Conservation (phyloP, 2,113 vertebrate species). For the Eleginops maclovinus region DNA sequence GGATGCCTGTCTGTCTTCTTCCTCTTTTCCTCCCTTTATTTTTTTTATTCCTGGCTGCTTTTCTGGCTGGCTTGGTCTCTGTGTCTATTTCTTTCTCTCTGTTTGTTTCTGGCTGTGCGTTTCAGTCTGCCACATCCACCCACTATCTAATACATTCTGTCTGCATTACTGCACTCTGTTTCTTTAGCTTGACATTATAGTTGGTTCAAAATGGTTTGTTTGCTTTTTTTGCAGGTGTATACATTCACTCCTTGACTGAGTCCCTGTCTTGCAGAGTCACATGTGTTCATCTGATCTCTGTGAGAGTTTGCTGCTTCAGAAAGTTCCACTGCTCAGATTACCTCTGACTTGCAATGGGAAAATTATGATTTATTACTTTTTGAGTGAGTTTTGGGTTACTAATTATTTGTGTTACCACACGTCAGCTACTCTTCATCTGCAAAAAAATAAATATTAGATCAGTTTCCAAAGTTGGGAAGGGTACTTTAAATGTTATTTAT, state of each 20-base stretch:
- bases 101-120: slow-evolving; percentile 19
- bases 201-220: background rate
- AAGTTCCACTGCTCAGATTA: slow-evolving; percentile 64
- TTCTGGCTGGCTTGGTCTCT: slow-evolving; percentile 34
- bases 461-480: slow-evolving; percentile 6
- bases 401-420: slow-evolving; percentile 12
- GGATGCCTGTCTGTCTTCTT: slow-evolving; percentile 56
- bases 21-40: slow-evolving; percentile 33
- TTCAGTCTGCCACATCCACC: slow-evolving; percentile 40
- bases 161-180: slow-evolving; percentile 23
- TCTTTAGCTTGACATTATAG: background rate
- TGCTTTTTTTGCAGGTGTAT: slow-evolving; percentile 19
- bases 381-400: slow-evolving; percentile 39
- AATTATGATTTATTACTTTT: slow-evolving; percentile 46
- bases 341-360: slow-evolving; percentile 31
- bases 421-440: background rate
- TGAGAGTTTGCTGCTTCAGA: slow-evolving; percentile 61
- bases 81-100: slow-evolving; percentile 48
- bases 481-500: slow-evolving; percentile 1
- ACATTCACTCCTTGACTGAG: slow-evolving; percentile 33
- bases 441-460: slow-evolving; percentile 24
- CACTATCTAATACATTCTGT: slow-evolving; percentile 31
- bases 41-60: slow-evolving; percentile 55
- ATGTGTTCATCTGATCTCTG: slow-evolving; percentile 66
- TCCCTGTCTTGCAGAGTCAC: slow-evolving; percentile 32